Percentiles rank a stretch among this genome's conserved stretches.
These are phyloP conservation scores for Leptothorax acervorum DNA, from an alignment of 2,888 invertebrate species.

Conservation along the genomic window DNA sequence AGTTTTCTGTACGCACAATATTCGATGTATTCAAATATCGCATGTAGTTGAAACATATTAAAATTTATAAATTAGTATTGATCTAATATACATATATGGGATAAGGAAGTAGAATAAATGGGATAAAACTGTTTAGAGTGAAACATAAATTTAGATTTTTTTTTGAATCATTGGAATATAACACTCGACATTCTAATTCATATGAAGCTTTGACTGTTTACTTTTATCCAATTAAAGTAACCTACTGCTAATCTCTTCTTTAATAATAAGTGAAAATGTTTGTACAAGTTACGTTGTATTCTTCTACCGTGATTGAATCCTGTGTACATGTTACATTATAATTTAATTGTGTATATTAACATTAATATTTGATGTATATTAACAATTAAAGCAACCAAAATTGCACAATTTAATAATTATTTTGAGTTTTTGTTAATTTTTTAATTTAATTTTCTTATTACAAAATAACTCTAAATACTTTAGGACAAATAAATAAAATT, in stretches of 20 bases:
- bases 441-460: background rate
- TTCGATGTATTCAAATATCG: background rate
- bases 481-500: background rate
- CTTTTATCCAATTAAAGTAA: conserved; percentile 40
- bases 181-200: conserved; percentile 14
- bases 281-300: background rate
- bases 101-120: background rate
- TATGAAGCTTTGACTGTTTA: conserved; percentile 39
- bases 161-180: background rate
- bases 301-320: background rate
- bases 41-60: background rate
- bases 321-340: background rate
- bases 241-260: background rate
- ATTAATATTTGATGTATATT: too few species aligned
- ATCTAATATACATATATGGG: background rate
- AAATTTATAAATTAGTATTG: background rate
- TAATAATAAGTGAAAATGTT: conserved; percentile 4
- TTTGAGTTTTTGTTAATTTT: background rate
- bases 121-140: background rate
- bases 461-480: background rate
- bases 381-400: background rate
- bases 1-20: conserved; percentile 2
- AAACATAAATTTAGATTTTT: background rate
- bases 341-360: too few species aligned
- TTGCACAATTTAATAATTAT: background rate